Conservation (phyloP, 2,888 invertebrate genomes). For the Mesopsocus fuscifrons region DNA sequence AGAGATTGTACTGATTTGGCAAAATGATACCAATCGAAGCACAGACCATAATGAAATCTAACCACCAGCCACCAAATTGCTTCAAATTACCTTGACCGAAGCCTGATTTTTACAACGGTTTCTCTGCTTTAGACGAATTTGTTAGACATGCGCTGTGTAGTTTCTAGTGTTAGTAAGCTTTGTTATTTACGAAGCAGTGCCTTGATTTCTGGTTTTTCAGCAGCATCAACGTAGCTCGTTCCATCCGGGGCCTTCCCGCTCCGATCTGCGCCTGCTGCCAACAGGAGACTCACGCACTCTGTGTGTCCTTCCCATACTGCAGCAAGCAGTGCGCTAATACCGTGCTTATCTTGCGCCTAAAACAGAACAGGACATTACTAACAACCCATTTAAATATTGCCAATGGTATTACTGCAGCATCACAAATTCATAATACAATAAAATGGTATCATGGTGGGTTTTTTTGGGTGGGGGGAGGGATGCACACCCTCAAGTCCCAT, state of each 20-base stretch:
- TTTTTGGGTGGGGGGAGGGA: too few species aligned
- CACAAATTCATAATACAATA: slow-evolving; percentile 5
- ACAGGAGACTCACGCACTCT: slow-evolving; percentile 68
- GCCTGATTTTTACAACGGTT: too few species aligned
- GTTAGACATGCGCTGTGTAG: not conserved
- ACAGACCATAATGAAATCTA: too few species aligned
- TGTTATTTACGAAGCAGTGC: slow-evolving; percentile 33
- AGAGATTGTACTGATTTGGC: too few species aligned
- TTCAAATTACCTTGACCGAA: too few species aligned
- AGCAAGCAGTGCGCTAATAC: slow-evolving; percentile 80
- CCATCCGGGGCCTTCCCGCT: slow-evolving; percentile 76
- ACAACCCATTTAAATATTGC: too few species aligned
- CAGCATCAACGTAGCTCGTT: slow-evolving; percentile 65
- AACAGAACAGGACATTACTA: too few species aligned
- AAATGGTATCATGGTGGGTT: too few species aligned
- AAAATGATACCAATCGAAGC: too few species aligned
- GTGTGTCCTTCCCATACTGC: slow-evolving; percentile 96
- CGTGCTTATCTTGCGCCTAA: slow-evolving; percentile 84
- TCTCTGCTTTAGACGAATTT: too few species aligned
- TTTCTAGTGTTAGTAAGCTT: not conserved
- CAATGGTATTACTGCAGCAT: slow-evolving; percentile 9
- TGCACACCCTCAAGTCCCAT: too few species aligned
- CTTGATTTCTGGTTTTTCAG: slow-evolving; percentile 82
- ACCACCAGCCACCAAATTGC: too few species aligned
- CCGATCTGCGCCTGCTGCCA: slow-evolving; percentile 71